Evolutionary conservation across 2,113 vertebrate genomes (phyloP).

Genomic region (Furnarius figulus): DNA sequence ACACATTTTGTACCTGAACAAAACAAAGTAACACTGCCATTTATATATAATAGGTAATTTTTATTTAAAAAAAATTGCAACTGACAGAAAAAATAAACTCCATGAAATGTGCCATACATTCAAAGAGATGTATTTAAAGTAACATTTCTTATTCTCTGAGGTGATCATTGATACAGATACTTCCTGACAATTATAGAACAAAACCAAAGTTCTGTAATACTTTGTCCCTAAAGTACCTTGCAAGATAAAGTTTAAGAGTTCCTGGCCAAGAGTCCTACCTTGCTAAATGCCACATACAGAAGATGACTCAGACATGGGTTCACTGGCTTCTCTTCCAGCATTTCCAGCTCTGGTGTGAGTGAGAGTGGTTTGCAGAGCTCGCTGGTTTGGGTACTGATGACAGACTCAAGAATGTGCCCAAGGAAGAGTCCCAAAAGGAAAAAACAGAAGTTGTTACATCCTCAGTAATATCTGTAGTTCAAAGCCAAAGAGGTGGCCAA

Average conservation of each 20-base stretch:
- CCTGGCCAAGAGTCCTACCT: slow-evolving; percentile 1
- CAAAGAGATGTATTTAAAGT: background rate
- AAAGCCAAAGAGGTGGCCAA: background rate
- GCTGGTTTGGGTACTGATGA: background rate
- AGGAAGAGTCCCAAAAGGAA: background rate
- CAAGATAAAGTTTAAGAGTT: background rate
- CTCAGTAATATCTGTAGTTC: background rate
- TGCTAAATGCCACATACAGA: background rate
- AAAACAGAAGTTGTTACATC: background rate
- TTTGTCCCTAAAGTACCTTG: slow-evolving; percentile 21
- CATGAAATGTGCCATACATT: slow-evolving; percentile 20
- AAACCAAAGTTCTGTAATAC: background rate
- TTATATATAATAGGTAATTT: background rate
- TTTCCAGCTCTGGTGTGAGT: background rate
- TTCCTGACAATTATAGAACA: slow-evolving; percentile 14
- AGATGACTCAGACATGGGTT: background rate
- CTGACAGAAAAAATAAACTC: background rate
- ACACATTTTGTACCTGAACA: background rate
- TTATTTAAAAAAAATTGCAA: slow-evolving; percentile 24
- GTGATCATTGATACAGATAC: slow-evolving; percentile 29
- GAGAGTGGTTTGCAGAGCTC: background rate
- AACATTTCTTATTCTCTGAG: slow-evolving; percentile 22
- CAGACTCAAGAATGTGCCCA: background rate
- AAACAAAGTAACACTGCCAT: background rate
- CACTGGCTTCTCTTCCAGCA: slow-evolving; percentile 19